Evolutionary conservation across 2,113 vertebrate species (phyloP).

Genomic region (Orycteropus afer): DNA sequence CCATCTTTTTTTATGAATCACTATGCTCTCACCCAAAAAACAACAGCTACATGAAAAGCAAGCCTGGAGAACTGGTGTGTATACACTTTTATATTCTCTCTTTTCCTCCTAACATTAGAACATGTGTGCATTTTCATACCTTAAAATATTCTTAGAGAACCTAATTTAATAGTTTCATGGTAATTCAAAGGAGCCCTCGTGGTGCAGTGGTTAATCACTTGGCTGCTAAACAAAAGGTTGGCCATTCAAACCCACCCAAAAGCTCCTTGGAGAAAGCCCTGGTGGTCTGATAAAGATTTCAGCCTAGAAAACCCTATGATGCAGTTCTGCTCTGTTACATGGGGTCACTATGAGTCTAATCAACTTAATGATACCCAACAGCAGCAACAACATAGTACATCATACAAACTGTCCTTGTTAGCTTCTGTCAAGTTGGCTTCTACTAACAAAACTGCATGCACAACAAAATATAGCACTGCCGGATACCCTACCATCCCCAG

Average conservation of each 20-base stretch:
- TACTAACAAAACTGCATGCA: background rate
- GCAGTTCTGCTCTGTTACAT: background rate
- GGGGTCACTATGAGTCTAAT: background rate
- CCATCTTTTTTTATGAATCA: background rate
- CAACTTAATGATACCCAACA: background rate
- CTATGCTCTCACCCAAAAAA: background rate
- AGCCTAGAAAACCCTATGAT: background rate
- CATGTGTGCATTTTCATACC: background rate
- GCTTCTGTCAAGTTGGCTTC: background rate
- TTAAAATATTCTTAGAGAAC: conserved; percentile 7
- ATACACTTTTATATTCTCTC: background rate
- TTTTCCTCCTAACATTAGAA: background rate
- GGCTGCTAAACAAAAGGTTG: too few relatives aligned
- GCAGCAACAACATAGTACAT: background rate
- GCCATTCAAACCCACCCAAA: too few relatives aligned
- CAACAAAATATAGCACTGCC: background rate
- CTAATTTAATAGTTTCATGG: background rate
- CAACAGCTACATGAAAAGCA: background rate
- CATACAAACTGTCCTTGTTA: background rate
- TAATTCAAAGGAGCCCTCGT: background rate
- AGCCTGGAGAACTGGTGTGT: background rate
- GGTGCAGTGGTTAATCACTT: too few relatives aligned
- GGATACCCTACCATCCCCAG: background rate
- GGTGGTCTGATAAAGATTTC: background rate
- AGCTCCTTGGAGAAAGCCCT: too few relatives aligned